Evolutionary conservation across 1,140 invertebrate genomes (phyloP), one percentile per base, ranked within the genome.

Genomic region (Ladona fulva): DNA sequence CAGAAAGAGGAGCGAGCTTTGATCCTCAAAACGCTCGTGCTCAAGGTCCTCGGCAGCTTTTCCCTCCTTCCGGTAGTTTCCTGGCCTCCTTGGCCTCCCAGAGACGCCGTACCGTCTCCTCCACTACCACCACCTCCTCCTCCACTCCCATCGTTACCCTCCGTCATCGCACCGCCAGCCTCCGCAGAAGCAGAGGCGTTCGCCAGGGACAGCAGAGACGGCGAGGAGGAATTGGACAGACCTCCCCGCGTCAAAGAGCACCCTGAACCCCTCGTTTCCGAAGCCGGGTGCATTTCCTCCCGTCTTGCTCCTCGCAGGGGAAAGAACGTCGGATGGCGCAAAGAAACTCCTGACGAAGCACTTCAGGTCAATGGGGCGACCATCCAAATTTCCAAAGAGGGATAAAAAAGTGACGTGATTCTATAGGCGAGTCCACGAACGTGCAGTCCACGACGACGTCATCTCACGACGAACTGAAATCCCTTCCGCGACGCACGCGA

Each of bases 1-100:
- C 93, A 95, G 83, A 94, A 95, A 59, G 89, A 90, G 79, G 88
- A 91, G 80, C 89, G 87, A 83, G 88, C 89, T 85, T 89, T 92
- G 82, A 94, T 91, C 78, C 92, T 87, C 24, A 95, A 87, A 29
- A 92, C 92, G 78, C 92, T 93, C 75, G 93, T 93, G 81, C 91
- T 93, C 44, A 94, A 88, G 0, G 93, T 94, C 75, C 93, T 86
- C 0, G 92, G 92, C 25, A 93, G 87, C 79, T 87, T 87, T 76
- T 85, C 82, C 16, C 82, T 82, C 78, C 83, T 83, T 80, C 82
- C 82, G 44, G 44, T 10, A 52, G 44, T 52, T 22, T 66, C 52
- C 5, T 16, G 52, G 52, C 52, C 52, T 16, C 44, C 44, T 19
- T 52, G 44, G 44, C 44, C 44, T 52, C 52, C 82, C 84, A 74